Conservation (phyloP, 64 coral and sea anemone species). For the Exaiptasia diaphana region DNA sequence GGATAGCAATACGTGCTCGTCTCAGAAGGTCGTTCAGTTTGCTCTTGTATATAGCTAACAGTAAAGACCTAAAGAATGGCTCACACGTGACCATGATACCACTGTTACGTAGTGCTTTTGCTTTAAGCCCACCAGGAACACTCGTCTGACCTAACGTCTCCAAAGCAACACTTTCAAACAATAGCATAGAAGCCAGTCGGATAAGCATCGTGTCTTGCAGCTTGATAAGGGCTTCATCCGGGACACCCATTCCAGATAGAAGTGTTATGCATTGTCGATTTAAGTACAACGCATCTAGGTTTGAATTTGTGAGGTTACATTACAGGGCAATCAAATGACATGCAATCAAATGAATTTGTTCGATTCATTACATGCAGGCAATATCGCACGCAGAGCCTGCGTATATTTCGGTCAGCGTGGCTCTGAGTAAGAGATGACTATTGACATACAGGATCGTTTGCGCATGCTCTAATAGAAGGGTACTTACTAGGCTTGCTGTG, state of each 20-base stretch:
- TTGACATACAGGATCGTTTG: too few relatives aligned
- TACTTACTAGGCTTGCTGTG: conserved; percentile 66
- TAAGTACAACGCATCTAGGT: conserved; percentile 65
- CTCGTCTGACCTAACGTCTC: conserved; percentile 37
- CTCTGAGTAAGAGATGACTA: too few relatives aligned
- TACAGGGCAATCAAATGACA: too few relatives aligned
- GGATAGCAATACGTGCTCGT: conserved; percentile 80
- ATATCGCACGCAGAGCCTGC: too few relatives aligned
- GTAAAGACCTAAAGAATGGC: conserved; percentile 77
- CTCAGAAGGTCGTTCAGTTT: conserved; percentile 65
- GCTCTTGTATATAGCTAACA: conserved; percentile 84
- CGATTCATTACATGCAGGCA: too few relatives aligned
- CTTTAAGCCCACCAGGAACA: conserved; percentile 62
- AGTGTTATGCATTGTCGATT: conserved; percentile 88
- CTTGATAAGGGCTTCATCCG: conserved; percentile 73
- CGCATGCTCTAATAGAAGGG: neutral
- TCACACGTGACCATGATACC: conserved; percentile 79
- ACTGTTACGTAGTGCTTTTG: conserved; percentile 54
- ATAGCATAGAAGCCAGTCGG: conserved; percentile 67
- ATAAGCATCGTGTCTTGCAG: conserved; percentile 85
- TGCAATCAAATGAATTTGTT: too few relatives aligned
- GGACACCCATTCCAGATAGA: conserved; percentile 74
- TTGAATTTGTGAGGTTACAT: too few relatives aligned
- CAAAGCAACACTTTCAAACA: conserved; percentile 68
- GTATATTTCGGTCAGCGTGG: too few relatives aligned